These are phyloP conservation scores for Montifringilla adamsi DNA, from an alignment of 2,113 vertebrate genomes.

Conservation along the genomic window DNA sequence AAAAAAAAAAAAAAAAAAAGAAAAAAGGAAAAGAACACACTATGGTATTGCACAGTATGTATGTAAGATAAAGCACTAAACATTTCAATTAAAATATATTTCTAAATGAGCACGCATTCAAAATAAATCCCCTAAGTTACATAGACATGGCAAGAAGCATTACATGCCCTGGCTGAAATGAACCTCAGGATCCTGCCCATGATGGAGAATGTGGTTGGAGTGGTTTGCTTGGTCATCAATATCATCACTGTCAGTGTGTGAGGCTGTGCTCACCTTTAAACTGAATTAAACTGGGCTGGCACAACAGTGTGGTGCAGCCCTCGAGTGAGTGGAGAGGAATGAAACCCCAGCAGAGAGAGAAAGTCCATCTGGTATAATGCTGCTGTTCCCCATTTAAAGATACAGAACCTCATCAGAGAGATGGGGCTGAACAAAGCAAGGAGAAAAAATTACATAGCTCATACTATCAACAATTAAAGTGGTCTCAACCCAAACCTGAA, in stretches of 20 bases:
- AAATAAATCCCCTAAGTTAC: constrained; percentile 30
- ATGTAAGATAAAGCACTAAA: constrained; percentile 51
- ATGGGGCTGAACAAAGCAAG: neutral
- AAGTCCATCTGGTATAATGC: neutral
- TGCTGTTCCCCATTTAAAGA: constrained; percentile 7
- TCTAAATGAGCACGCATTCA: constrained; percentile 43
- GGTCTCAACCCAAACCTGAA: neutral
- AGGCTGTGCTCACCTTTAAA: constrained; percentile 13
- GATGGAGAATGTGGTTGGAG: neutral
- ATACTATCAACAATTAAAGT: neutral
- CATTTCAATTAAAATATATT: constrained; percentile 46
- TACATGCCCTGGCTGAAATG: neutral
- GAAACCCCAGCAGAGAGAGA: neutral
- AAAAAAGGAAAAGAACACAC: constrained; percentile 7
- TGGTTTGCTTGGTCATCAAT: neutral
- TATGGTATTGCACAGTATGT: constrained; percentile 63
- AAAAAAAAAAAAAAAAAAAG: neutral
- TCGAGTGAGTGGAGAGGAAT: neutral
- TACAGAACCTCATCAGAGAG: neutral
- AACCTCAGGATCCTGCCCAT: constrained; percentile 20
- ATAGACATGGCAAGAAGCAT: neutral
- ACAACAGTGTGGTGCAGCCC: neutral
- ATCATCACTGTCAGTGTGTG: neutral
- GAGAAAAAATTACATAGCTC: neutral
- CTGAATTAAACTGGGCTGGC: neutral